Conservation (phyloP, 2,888 invertebrate genomes). For the Drosophila mimica region DNA sequence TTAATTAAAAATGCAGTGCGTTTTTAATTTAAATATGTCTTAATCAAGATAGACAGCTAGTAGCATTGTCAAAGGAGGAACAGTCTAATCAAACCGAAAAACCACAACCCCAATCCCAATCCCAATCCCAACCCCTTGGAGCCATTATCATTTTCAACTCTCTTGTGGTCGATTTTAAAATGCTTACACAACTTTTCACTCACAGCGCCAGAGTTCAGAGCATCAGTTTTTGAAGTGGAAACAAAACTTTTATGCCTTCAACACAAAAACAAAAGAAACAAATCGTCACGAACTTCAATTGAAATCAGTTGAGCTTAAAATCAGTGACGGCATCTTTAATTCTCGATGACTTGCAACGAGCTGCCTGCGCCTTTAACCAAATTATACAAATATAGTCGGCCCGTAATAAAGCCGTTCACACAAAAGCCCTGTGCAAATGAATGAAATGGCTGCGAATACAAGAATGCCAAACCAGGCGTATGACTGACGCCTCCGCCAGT, state of each 20-base stretch:
- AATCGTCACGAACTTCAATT: slow-evolving; percentile 58
- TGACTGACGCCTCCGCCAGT: slow-evolving; percentile 35
- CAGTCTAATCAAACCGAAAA: background rate
- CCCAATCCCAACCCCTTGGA: background rate
- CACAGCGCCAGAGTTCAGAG: slow-evolving; percentile 30
- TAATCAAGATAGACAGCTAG: background rate
- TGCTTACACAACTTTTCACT: slow-evolving; percentile 77
- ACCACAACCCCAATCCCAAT: background rate
- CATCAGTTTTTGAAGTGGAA: slow-evolving; percentile 60
- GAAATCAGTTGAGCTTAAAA: slow-evolving; percentile 7
- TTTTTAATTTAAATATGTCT: slow-evolving; percentile 4
- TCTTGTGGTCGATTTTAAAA: slow-evolving; percentile 59
- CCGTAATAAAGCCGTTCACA: slow-evolving; percentile 41
- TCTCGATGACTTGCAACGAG: slow-evolving; percentile 23
- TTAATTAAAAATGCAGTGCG: background rate
- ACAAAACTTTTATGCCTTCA: slow-evolving; percentile 69
- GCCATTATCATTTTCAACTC: slow-evolving; percentile 32
- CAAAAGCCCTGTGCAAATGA: slow-evolving; percentile 51
- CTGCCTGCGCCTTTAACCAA: slow-evolving; percentile 41
- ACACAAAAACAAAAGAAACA: slow-evolving; percentile 55
- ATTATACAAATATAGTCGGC: slow-evolving; percentile 44
- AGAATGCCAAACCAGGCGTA: slow-evolving; percentile 63
- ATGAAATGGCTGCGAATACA: slow-evolving; percentile 52
- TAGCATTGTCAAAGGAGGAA: background rate
- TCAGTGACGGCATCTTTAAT: slow-evolving; percentile 39